Base-by-base conservation (phyloP, 2,797 vertebrate species). In the Craterocephalus amniculus region DNA sequence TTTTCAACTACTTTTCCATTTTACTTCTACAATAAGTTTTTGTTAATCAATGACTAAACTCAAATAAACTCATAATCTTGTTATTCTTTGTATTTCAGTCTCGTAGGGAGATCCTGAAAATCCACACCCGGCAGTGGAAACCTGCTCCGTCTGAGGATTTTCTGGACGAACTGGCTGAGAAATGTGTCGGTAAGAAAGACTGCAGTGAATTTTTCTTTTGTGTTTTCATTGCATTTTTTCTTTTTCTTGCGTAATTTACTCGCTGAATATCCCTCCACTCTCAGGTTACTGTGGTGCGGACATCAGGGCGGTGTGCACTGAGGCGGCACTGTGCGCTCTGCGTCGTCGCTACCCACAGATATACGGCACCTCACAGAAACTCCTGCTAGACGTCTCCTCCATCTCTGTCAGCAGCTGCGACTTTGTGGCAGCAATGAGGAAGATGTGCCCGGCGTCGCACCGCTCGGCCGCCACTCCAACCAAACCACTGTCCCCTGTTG, bases 271-370 rank as follows among this genome's bases (percentile, higher is more conserved):
- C 35, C 8, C 2, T 51, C 4, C 34, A 9, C 20, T 64, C 36
- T 0, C 67, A 98, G 96, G 97, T 58, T 98, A 97, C 88, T 98
- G 96, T n/a, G 97, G 97, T 0, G 96, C 97, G 31, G 97, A 97
- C 87, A 95, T 98, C 79, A 95, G 96, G 76, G 95, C 95, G 0
- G 81, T 97, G 45, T 97, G 97, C 67, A 90, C 95, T 0, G 97
- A 98, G 91, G 95, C 96, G 3, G 96, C 94, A 0, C 88, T 98
- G 48, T 97, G 96, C 4, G 96, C 96, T 56, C 81, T 98, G 35
- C 94, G 95, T 0, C 94, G 96, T 18, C 93, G 94, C 52, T 97
- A 97, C 76, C 97, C 96, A 11, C 96, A 97, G 90, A 97, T 97
- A 74, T 97, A 97, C 58, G 63, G 88, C 1, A 95, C 94, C 13